A percentile compares a stretch with the other conserved stretches of the same genome.
Evolutionary conservation across 2,113 vertebrate species (phyloP).

Genomic region (Myocastor coypus): DNA sequence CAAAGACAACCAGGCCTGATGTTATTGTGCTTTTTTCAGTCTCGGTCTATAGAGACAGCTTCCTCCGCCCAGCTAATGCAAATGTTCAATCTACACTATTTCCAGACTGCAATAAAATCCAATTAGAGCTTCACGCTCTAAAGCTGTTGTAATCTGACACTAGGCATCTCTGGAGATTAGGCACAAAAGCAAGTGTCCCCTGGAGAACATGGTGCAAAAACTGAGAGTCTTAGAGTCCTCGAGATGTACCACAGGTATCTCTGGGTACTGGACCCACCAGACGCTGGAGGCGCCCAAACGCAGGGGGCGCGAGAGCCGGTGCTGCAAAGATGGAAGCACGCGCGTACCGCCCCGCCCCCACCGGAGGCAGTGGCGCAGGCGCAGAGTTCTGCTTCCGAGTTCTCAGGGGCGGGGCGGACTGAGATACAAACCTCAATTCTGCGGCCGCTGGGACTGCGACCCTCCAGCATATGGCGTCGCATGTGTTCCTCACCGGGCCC

Average conservation of each 20-base stretch:
- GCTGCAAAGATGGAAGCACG: neutral
- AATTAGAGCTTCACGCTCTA: neutral
- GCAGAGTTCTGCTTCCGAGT: neutral
- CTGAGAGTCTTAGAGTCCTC: neutral
- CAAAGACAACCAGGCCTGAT: neutral
- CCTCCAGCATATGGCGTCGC: slow-evolving; percentile 86
- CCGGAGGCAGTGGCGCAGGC: neutral
- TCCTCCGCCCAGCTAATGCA: neutral
- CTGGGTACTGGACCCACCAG: rapidly evolving
- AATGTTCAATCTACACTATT: neutral
- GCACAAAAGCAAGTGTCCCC: neutral
- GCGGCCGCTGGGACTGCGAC: rapidly evolving
- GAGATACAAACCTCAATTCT: rapidly evolving
- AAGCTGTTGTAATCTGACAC: neutral
- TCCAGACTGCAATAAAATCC: neutral
- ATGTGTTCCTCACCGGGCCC: slow-evolving; percentile 94
- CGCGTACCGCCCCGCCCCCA: neutral
- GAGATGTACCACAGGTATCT: neutral
- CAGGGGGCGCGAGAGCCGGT: neutral
- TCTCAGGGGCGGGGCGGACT: neutral
- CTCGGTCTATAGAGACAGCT: no score
- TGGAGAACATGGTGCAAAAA: no score
- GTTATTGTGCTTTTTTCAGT: neutral
- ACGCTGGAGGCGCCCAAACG: rapidly evolving
- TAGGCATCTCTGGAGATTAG: rapidly evolving